phyloP scores from a whole-genome alignment of 2,113 vertebrate genomes.

The Carassius carassius region DNA sequence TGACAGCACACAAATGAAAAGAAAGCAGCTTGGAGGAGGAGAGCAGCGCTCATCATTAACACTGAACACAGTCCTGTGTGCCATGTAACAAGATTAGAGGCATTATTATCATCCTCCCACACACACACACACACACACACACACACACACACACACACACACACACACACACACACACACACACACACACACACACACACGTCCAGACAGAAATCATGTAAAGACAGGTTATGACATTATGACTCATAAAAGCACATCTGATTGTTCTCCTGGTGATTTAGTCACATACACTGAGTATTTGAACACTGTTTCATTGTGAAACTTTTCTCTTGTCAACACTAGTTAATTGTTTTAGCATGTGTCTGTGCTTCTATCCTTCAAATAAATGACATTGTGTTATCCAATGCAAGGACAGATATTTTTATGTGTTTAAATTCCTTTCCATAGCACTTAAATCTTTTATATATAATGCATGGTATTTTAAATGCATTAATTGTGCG shows the following conservation, averaged over 20 bases:
- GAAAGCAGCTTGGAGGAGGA: constrained; percentile 69
- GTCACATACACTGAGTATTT: neutral
- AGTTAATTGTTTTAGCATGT: too few species aligned
- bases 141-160: neutral
- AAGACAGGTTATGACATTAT: too few species aligned
- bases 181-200: constrained; percentile 50
- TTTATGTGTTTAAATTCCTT: neutral
- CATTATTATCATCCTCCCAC: constrained; percentile 72
- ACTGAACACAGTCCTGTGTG: constrained; percentile 76
- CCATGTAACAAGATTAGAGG: constrained; percentile 80
- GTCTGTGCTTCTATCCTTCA: too few species aligned
- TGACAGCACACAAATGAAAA: constrained; percentile 84
- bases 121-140: constrained; percentile 60
- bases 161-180: constrained; percentile 54
- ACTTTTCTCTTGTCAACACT: neutral
- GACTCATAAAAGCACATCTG: too few species aligned
- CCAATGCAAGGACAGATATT: neutral
- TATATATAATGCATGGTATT: too few species aligned
- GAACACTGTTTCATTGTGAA: neutral
- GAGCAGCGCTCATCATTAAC: constrained; percentile 74
- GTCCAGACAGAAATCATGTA: too few species aligned
- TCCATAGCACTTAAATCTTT: too few species aligned
- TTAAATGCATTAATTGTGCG: too few species aligned
- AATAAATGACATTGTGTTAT: neutral
- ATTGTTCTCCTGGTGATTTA: too few species aligned